Conservation (phyloP, 2,113 vertebrate genomes). For the Petrocephalus zakoni region DNA sequence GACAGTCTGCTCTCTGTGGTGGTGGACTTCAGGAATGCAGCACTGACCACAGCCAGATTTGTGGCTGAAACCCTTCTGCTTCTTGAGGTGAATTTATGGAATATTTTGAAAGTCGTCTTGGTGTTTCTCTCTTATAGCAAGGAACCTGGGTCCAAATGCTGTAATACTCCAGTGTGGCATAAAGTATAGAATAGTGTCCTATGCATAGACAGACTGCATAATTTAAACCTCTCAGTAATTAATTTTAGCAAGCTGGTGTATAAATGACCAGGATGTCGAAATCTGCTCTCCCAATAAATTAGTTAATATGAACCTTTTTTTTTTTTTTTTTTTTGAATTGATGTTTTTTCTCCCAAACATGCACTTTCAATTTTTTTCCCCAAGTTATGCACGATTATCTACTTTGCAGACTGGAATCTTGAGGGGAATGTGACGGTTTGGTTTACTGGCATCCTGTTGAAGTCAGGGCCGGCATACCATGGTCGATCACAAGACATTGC, state of each 20-base stretch:
- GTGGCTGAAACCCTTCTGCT: constrained; percentile 52
- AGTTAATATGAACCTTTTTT: neutral
- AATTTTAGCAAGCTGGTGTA: neutral
- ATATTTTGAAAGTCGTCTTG: neutral
- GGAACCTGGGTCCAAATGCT: neutral
- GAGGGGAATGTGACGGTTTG: neutral
- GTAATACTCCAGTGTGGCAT: neutral
- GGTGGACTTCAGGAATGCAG: constrained; percentile 51
- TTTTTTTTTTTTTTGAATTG: neutral
- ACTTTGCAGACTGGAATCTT: neutral
- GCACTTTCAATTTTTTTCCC: neutral
- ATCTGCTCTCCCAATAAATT: neutral
- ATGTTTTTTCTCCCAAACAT: neutral
- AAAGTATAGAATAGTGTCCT: neutral
- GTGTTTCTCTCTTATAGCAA: neutral
- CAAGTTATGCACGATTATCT: neutral
- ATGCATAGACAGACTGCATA: neutral
- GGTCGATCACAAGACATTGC: neutral
- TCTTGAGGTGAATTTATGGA: constrained; percentile 52
- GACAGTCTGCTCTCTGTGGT: constrained; percentile 51
- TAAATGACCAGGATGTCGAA: neutral
- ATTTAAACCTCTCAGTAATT: neutral
- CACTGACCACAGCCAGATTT: constrained; percentile 25
- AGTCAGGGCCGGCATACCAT: neutral
- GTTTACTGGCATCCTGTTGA: neutral